A percentile compares a stretch with the other conserved stretches of the same genome.
Conservation (phyloP, 2,888 invertebrate genomes). For the Anthophora plumipes region DNA sequence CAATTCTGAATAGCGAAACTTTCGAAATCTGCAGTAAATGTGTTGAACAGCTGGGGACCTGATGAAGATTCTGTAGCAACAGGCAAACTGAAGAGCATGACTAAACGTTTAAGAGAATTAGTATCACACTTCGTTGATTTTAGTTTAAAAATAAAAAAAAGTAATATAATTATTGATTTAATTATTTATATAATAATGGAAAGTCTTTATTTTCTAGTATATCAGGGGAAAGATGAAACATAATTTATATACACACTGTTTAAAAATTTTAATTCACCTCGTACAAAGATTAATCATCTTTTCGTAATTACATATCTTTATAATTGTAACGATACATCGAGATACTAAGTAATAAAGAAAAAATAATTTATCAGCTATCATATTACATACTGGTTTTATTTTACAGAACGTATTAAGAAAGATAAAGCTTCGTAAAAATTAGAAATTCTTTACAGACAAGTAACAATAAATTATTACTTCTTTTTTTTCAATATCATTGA, state of each 20-base stretch:
- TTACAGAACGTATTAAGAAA: neutral
- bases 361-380: conserved; percentile 19
- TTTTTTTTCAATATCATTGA: neutral
- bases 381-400: conserved; percentile 13
- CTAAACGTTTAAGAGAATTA: neutral
- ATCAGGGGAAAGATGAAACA: too few relatives aligned
- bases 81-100: neutral
- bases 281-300: conserved; percentile 21
- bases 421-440: conserved; percentile 17
- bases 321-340: conserved; percentile 4
- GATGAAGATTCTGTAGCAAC: neutral
- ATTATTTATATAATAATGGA: too few relatives aligned
- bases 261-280: conserved; percentile 16
- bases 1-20: neutral
- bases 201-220: too few relatives aligned
- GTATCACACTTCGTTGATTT: neutral
- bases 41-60: neutral
- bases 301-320: conserved; percentile 32
- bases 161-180: too few relatives aligned
- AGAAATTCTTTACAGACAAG: conserved; percentile 3
- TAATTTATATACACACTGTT: conserved; percentile 19
- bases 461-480: conserved; percentile 6
- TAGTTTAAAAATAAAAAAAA: too few relatives aligned
- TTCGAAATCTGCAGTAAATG: neutral
- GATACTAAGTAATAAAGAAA: neutral